Evolutionary conservation across 2,888 invertebrate species (phyloP), one percentile per base, ranked within the genome.

Genomic region (Drosophila anomalata): DNA sequence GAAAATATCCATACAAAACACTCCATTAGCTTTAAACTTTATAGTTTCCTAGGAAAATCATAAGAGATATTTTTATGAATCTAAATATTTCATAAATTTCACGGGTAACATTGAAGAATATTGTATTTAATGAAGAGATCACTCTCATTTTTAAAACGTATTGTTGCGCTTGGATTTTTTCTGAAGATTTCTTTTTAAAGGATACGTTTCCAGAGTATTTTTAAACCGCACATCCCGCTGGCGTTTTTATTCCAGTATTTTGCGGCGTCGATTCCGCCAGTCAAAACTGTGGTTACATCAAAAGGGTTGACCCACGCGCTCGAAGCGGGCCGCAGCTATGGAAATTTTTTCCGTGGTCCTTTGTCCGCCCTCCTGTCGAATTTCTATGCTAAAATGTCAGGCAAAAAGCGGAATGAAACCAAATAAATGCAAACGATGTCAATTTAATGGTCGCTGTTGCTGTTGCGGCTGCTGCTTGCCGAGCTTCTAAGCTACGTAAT

Each of bases 361-460:
- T 29, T 48, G 41, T 53, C 59, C 46, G 22, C 36, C 66, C 56
- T 75, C 63, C 83, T 86, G 83, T 85, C 88, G 84, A 85, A 85
- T 86, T 86, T 83, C 79, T 86, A 85, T 85, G 80, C 80, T 77
- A 88, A 86, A 88, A 82, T 87, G 88, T 85, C 83, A 82, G 81
- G 76, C 76, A 66, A 56, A 62, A 70, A 69, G 58, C 68, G 67
- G 69, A 80, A 80, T 84, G 78, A 83, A 81, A 84, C 77, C 72
- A 84, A 81, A 81, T 78, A 84, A 84, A 87, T 57, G 66, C 73
- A 72, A 83, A 83, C 78, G 82, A 83, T 75, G 82, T 85, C 82
- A 83, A 83, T 83, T 82, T 85, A 85, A 83, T 83, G 85, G 71
- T 63, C 75, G 54, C 74, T 73, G 74, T 75, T 72, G 76, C 76